Evolutionary conservation across 2,888 invertebrate genomes (phyloP), one percentile per base, ranked within the genome.

Genomic region (Idaea straminata): DNA sequence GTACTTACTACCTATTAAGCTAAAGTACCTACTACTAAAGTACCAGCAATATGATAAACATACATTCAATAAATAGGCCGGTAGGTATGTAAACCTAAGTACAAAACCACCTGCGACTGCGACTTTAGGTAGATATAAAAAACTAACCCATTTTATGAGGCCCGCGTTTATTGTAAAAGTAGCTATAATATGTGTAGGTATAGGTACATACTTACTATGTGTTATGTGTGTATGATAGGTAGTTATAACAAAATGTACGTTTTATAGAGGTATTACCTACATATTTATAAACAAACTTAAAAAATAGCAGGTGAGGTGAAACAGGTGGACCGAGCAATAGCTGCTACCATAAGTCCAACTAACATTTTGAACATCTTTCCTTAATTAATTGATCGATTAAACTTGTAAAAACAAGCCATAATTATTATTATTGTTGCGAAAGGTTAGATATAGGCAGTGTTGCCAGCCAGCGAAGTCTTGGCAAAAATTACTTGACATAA

Each of bases 61-160:
- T 59, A 35, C 35, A 62, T 61, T 57, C 34, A 61, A 59, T 66
- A 62, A 60, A 61, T 66, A 66, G 57, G 65, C 61, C 59, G 59
- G 61, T 61, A 38, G 57, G 60, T 34, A 61, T 58, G 63, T 63
- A 47, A 57, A 59, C 65, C 6, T 62, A 61, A 65, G 57, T 57
- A 65, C 61, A 16, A 76, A 71, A 66, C 69, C 88, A 89, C 84
- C 88, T 89, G 89, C 83, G 79, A 75, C 73, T 87, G 88, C 81
- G 87, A 61, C 65, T 25, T 25, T 25, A 25, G 25, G 25, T 25
- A 25, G 25, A 3, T 25, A 69, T 69, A 69, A 72, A 72, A 75
- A 79, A 75, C 72, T 80, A 80, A 83, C 86, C 86, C 82, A 73
- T 74, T 79, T 81, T 13, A 13, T 47, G 86, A 80, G 85, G 84